Evolutionary conservation across 1,140 invertebrate genomes (phyloP).

Genomic region (Drosophila kikkawai): DNA sequence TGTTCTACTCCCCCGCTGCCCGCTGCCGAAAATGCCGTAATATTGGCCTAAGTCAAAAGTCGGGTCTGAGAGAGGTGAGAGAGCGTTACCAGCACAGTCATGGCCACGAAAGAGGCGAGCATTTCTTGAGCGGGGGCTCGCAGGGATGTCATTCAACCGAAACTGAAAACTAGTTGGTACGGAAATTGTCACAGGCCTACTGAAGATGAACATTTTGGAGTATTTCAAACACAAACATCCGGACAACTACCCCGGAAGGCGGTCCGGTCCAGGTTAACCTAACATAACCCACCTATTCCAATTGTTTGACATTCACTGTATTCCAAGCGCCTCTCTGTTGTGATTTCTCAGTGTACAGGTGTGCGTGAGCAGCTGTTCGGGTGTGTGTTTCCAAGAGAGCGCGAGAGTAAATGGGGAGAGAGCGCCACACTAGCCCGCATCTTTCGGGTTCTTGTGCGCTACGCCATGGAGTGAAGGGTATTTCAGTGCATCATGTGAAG

Average conservation of each 20-base stretch:
- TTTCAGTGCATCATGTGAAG: slow-evolving; percentile 29
- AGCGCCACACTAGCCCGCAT: slow-evolving; percentile 37
- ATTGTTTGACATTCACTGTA: slow-evolving; percentile 20
- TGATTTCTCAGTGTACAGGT: slow-evolving; percentile 27
- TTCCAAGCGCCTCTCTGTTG: slow-evolving; percentile 32
- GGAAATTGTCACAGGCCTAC: background rate
- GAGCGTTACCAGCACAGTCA: slow-evolving; percentile 13
- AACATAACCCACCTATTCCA: background rate
- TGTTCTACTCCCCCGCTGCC: slow-evolving; percentile 10
- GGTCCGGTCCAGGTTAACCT: no score
- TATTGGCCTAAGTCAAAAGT: slow-evolving; percentile 39
- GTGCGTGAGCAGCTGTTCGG: slow-evolving; percentile 48
- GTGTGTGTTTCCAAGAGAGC: slow-evolving; percentile 21
- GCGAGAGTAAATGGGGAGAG: slow-evolving; percentile 4
- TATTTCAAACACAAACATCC: no score
- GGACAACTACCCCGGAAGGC: no score
- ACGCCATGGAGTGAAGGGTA: slow-evolving; percentile 35
- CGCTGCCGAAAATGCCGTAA: slow-evolving; percentile 46
- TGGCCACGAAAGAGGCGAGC: background rate
- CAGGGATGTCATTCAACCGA: slow-evolving; percentile 3
- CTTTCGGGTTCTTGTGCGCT: slow-evolving; percentile 44
- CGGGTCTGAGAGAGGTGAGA: slow-evolving; percentile 33
- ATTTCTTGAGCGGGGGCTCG: background rate
- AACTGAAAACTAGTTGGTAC: background rate
- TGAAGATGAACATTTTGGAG: no score